These are phyloP conservation scores for Linurgus olivaceus DNA, from an alignment of 2,797 vertebrate genomes.

Conservation along the genomic window DNA sequence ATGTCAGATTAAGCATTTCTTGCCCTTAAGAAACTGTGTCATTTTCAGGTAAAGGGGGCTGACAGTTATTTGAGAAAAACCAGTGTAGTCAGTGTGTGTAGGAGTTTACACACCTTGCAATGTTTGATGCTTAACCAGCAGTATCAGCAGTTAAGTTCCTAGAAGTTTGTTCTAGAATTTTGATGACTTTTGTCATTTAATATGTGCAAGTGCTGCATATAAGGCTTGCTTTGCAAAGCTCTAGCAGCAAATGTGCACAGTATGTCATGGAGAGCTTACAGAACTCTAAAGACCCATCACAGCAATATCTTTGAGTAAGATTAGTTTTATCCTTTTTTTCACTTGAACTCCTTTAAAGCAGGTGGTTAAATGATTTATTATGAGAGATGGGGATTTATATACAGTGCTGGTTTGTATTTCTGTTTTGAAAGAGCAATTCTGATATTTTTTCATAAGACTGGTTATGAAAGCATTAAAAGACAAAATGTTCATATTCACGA, in stretches of 20 bases:
- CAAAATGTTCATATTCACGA: not conserved
- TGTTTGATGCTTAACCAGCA: fast-evolving
- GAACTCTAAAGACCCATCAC: not conserved
- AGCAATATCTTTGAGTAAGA: not conserved
- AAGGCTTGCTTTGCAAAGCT: not conserved
- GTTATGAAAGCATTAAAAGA: not conserved
- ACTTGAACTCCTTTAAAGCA: not conserved
- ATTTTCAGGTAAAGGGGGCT: not conserved
- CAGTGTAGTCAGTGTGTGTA: not conserved
- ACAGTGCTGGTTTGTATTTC: not conserved
- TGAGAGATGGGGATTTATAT: not conserved
- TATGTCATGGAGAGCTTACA: not conserved
- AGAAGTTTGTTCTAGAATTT: not conserved
- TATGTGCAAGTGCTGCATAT: not conserved
- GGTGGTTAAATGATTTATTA: not conserved
- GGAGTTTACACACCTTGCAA: not conserved
- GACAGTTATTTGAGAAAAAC: not conserved
- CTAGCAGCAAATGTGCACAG: not conserved
- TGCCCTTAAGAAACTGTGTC: not conserved
- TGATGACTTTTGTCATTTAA: not conserved
- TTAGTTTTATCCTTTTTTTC: not conserved
- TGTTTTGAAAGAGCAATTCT: not conserved
- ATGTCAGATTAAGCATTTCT: not conserved
- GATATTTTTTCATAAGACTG: not conserved
- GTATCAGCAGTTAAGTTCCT: not conserved